Base-by-base conservation (phyloP, 2,888 invertebrate species). In the Apomyelois bistriatella region DNA sequence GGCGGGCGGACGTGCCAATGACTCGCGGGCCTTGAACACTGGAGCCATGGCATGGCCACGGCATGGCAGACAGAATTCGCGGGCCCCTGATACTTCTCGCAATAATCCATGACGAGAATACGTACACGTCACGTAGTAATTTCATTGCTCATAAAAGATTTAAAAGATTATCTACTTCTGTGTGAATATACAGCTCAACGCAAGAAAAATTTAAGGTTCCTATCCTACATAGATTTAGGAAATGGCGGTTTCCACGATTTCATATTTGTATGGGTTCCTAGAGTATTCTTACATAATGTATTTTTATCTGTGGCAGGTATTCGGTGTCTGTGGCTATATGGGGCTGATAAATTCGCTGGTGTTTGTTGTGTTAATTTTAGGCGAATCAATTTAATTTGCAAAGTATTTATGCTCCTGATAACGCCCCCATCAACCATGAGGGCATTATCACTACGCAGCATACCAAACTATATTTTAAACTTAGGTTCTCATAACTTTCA, bases 11-110 rank as follows among this genome's bases (percentile, higher is more conserved):
- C 79, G 79, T 79, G 84, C 72, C 85, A 83, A 76, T 85, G 85
- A 85, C 85, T 82, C 72, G 76, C 66, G 70, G 79, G 78, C 85
- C 85, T 85, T 84, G 85, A 83, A 67, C 4, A 22, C 38, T 48
- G 38, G 38, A 17, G 37, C 48, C 17, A 17, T n/a, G n/a, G n/a
- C n/a, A n/a, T n/a, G n/a, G n/a, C n/a, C n/a, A 65, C 62, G n/a
- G n/a, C 58, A 56, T 61, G 64, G 67, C 63, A 69, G 65, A 75
- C 66, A 74, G 68, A 74, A 74, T 68, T 70, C 58, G 70, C 65
- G 72, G 72, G 74, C 74, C 74, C 66, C 73, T 67, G 22, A 32
- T 8, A 10, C 1, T n/a, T 16, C 17, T 13, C 32, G 37, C n/a
- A 30, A 38, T 36, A 40, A 10, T 30, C 49, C 30, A 40, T 49